A percentile compares a stretch with the other conserved stretches of the same genome.
Evolutionary conservation across 1,140 invertebrate genomes (phyloP).

Genomic region (Cyclina sinensis): DNA sequence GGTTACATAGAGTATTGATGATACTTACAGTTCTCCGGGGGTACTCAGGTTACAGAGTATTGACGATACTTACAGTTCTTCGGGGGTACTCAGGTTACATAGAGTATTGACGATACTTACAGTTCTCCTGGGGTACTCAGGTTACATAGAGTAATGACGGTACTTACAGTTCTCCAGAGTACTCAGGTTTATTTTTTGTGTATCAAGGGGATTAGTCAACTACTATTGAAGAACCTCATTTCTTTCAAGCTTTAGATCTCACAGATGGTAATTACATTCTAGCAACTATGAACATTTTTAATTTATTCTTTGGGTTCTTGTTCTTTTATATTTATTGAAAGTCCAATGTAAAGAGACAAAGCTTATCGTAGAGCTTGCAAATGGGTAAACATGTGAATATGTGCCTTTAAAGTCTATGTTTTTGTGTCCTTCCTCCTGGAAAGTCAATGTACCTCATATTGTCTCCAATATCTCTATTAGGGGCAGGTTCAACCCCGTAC

Average conservation of each 20-base stretch:
- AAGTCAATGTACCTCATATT: not conserved
- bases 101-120: too few relatives aligned
- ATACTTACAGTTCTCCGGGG: too few relatives aligned
- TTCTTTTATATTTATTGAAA: not conserved
- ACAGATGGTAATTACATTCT: constrained; percentile 4
- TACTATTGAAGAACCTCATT: not conserved
- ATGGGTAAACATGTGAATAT: not conserved
- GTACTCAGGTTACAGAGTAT: too few relatives aligned
- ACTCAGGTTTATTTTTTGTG: too few relatives aligned
- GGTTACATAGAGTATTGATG: too few relatives aligned
- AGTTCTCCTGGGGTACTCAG: too few relatives aligned
- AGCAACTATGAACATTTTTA: not conserved
- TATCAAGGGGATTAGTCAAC: not conserved
- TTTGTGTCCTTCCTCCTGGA: not conserved
- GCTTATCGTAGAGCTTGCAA: not conserved
- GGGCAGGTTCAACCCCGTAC: not conserved
- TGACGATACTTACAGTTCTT: too few relatives aligned
- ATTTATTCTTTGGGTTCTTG: not conserved
- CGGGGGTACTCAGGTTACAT: too few relatives aligned
- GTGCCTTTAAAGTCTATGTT: not conserved
- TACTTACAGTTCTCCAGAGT: too few relatives aligned
- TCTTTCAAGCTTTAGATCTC: not conserved
- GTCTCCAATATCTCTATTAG: not conserved
- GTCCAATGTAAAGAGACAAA: not conserved
- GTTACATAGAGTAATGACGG: too few relatives aligned